Conservation (phyloP, 2,888 invertebrate genomes). For the Rhogogaster chlorosoma region DNA sequence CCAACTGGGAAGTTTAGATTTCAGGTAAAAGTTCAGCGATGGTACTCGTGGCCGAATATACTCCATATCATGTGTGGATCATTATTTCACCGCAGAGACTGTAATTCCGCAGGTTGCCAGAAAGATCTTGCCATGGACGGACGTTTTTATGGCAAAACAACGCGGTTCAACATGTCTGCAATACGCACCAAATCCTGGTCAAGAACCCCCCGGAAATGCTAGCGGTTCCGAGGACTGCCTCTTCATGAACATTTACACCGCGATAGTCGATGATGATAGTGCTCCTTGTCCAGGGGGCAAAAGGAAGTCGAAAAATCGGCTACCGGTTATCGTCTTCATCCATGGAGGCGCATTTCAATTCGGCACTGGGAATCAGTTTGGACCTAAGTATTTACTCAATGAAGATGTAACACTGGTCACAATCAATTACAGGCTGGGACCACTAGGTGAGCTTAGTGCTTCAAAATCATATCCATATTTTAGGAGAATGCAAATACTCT, state of each 20-base stretch:
- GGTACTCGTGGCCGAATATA: neutral
- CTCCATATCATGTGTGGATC: neutral
- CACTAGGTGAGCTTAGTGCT: slow-evolving; percentile 80
- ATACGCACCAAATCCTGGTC: slow-evolving; percentile 62
- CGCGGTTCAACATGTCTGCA: slow-evolving; percentile 68
- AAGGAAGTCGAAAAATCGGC: slow-evolving; percentile 5
- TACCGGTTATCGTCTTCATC: slow-evolving; percentile 62
- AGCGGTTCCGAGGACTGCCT: slow-evolving; percentile 72
- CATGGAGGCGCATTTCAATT: slow-evolving; percentile 79
- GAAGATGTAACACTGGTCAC: slow-evolving; percentile 84
- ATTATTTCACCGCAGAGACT: neutral
- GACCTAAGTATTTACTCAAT: slow-evolving; percentile 82
- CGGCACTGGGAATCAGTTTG: slow-evolving; percentile 80
- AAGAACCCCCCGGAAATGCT: slow-evolving; percentile 61
- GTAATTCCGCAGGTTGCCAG: neutral
- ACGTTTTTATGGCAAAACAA: slow-evolving; percentile 69
- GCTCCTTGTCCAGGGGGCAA: neutral
- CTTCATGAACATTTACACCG: slow-evolving; percentile 70
- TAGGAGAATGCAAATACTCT: neutral
- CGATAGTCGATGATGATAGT: slow-evolving; percentile 56
- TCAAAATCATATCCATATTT: slow-evolving; percentile 76
- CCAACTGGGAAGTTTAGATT: neutral
- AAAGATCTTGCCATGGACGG: slow-evolving; percentile 58
- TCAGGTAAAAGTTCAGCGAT: neutral
- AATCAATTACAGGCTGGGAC: slow-evolving; percentile 85